Conservation (phyloP, 2,113 vertebrate genomes). For the Chionis minor region DNA sequence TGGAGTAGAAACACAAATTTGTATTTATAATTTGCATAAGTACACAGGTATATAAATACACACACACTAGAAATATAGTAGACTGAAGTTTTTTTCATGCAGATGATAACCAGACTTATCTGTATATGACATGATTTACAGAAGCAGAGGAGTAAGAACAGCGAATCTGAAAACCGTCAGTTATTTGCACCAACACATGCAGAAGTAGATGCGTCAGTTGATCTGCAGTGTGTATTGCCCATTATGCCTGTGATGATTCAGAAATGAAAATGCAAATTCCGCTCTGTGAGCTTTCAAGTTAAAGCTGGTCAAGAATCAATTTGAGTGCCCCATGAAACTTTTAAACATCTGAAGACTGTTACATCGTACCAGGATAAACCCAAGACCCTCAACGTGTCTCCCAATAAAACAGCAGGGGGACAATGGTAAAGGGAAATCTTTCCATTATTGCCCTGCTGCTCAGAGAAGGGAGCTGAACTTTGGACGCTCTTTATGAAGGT, state of each 20-base stretch:
- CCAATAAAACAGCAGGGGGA: neutral
- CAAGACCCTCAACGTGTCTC: neutral
- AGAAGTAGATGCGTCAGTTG: rapidly evolving
- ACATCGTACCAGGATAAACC: neutral
- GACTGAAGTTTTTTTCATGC: neutral
- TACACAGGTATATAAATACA: neutral
- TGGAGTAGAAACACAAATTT: neutral
- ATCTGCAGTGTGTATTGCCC: neutral
- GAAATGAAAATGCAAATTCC: neutral
- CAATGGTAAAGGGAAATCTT: neutral
- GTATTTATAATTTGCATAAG: neutral
- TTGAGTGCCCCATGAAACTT: neutral
- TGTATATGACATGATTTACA: neutral
- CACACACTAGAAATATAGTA: neutral
- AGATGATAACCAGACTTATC: neutral
- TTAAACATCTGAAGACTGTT: neutral
- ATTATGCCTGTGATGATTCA: neutral
- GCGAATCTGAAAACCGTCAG: neutral
- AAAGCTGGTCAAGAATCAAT: neutral
- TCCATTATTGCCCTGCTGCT: neutral
- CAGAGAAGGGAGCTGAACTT: neutral
- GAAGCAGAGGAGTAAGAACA: neutral
- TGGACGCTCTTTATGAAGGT: neutral
- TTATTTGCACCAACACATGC: neutral
- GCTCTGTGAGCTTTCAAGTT: neutral